A percentile compares a stretch with the other conserved stretches of the same genome.
Evolutionary conservation across 1,140 invertebrate species (phyloP).

Genomic region (Venustaconcha ellipsiformis): DNA sequence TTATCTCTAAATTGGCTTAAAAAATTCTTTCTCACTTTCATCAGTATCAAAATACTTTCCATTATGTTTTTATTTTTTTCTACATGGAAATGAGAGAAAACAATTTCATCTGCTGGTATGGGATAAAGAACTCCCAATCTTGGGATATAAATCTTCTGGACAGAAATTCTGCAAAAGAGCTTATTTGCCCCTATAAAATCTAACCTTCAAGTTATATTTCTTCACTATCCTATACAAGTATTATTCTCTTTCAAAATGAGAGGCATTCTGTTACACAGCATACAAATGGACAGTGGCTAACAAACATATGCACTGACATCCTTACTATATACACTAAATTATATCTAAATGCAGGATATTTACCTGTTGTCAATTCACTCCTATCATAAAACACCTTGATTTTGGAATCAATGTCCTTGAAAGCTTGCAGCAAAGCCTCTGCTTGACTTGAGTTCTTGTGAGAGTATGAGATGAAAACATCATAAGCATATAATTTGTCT

Average conservation of each 20-base stretch:
- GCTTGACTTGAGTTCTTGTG: constrained; percentile 52
- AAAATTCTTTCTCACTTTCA: too few species aligned
- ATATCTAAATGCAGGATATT: neutral
- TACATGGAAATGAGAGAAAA: too few species aligned
- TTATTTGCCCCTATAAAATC: too few species aligned
- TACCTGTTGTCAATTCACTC: constrained; percentile 61
- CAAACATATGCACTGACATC: neutral
- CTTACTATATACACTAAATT: too few species aligned
- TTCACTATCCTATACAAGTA: neutral
- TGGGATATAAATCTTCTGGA: too few species aligned
- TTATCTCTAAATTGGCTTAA: too few species aligned
- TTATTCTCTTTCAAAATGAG: neutral
- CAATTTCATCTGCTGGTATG: too few species aligned
- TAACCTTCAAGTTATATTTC: too few species aligned
- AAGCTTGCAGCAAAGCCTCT: constrained; percentile 36
- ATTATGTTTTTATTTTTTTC: too few species aligned
- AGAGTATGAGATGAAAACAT: constrained; percentile 66
- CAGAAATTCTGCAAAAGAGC: too few species aligned
- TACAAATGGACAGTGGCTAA: neutral
- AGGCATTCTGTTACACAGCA: neutral
- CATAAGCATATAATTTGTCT: constrained; percentile 38
- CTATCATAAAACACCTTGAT: constrained; percentile 63
- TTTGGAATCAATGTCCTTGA: constrained; percentile 41
- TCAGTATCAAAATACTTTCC: too few species aligned
- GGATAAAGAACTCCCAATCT: too few species aligned